These are phyloP conservation scores for Danio choprae DNA, from an alignment of 2,797 vertebrate species.

Conservation along the genomic window DNA sequence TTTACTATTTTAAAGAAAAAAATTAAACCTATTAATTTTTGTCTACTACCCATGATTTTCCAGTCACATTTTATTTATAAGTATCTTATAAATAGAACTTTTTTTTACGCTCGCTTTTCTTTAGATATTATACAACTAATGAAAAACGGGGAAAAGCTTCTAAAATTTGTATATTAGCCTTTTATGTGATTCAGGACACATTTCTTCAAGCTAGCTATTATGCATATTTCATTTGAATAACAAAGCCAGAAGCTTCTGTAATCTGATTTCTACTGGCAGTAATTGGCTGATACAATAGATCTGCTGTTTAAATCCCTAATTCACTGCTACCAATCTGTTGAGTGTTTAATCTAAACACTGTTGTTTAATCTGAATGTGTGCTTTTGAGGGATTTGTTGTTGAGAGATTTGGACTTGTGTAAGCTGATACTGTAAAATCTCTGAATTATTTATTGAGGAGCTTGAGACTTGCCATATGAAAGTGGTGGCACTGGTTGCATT, in stretches of 20 bases:
- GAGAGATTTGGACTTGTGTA: conserved; percentile 26
- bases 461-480: neutral
- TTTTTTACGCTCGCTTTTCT: neutral
- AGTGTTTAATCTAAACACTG: conserved; percentile 42
- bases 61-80: neutral
- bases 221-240: conserved; percentile 47
- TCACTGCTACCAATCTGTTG: conserved; percentile 48
- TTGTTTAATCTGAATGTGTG: conserved; percentile 49
- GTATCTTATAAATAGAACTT: neutral
- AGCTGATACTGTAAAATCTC: conserved; percentile 34
- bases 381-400: conserved; percentile 32
- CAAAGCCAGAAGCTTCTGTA: conserved; percentile 46
- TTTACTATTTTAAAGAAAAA: too few species aligned
- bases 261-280: conserved; percentile 53
- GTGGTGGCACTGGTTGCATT: neutral
- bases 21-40: neutral
- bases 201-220: conserved; percentile 25
- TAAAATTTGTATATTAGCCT: neutral
- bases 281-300: conserved; percentile 57
- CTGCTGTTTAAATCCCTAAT: conserved; percentile 53
- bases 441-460: conserved; percentile 27
- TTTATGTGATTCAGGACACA: conserved; percentile 4
- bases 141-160: neutral
- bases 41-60: neutral
- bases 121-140: neutral